These are phyloP conservation scores for Lynx canadensis DNA, from an alignment of 2,113 vertebrate species.

Conservation along the genomic window DNA sequence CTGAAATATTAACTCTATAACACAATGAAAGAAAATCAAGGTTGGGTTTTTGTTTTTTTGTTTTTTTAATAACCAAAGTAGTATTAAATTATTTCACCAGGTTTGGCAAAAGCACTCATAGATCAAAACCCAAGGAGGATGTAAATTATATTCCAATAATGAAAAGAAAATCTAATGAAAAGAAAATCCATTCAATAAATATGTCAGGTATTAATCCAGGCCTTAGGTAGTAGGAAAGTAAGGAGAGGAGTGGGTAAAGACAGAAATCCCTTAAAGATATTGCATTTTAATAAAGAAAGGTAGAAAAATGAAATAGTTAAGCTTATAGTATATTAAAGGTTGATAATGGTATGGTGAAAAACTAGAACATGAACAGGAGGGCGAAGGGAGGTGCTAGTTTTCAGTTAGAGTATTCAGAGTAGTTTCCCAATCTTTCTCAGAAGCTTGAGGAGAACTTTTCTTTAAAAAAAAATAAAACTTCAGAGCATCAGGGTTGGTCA, in stretches of 20 bases:
- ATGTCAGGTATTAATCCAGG: neutral
- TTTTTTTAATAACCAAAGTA: neutral
- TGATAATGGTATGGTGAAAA: neutral
- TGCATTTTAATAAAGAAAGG: neutral
- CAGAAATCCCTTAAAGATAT: neutral
- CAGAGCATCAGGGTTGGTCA: too few species aligned
- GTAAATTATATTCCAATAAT: neutral
- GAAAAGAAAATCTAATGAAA: neutral
- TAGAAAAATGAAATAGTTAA: neutral
- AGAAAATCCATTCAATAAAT: neutral
- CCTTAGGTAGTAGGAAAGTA: neutral
- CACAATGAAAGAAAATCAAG: neutral
- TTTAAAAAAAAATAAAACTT: neutral
- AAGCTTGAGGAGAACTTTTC: neutral
- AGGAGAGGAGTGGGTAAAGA: neutral
- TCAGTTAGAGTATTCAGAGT: neutral
- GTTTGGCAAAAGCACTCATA: neutral
- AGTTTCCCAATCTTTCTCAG: neutral
- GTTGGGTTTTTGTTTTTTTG: neutral
- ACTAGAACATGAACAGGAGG: neutral
- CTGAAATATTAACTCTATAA: neutral
- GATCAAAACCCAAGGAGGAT: neutral
- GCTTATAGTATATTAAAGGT: neutral
- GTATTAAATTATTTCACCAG: slow-evolving; percentile 21
- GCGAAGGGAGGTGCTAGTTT: neutral